Percentiles rank a stretch among this genome's conserved stretches.
These are phyloP conservation scores for Trachelus iudaicus DNA, from an alignment of 2,888 invertebrate species.

Conservation along the genomic window DNA sequence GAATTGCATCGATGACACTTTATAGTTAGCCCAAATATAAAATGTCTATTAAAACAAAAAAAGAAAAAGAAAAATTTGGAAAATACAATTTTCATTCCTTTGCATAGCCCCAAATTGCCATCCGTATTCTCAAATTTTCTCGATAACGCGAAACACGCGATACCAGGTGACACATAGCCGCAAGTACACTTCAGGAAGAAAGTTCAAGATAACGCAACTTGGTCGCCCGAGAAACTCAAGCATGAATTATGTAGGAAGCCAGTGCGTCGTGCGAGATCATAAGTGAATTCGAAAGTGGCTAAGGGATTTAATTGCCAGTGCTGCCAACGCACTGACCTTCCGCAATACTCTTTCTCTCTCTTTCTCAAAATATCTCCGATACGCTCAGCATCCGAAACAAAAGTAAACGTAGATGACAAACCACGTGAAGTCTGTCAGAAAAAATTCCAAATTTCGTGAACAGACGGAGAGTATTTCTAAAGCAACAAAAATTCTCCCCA, in stretches of 20 bases:
- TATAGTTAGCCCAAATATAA: background rate
- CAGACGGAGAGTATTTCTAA: background rate
- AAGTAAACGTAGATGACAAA: too few relatives aligned
- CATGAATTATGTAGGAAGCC: background rate
- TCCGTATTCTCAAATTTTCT: background rate
- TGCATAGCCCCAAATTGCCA: rapidly evolving
- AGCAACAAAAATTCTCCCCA: rapidly evolving
- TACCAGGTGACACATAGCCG: background rate
- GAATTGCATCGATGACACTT: background rate
- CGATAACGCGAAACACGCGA: background rate
- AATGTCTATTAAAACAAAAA: background rate
- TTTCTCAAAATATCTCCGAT: background rate
- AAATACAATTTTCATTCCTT: background rate
- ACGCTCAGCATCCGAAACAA: background rate
- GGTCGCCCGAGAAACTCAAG: background rate
- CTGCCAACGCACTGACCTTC: background rate
- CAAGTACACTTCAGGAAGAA: background rate
- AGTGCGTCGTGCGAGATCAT: background rate
- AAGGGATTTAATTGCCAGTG: background rate
- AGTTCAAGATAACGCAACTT: background rate
- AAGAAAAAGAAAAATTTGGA: background rate
- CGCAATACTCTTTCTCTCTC: background rate
- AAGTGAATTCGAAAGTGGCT: background rate
- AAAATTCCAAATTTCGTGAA: background rate
- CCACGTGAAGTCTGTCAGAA: background rate